A percentile compares a stretch with the other conserved stretches of the same genome.
phyloP scores from a whole-genome alignment of 2,888 invertebrate genomes.

The Ferrisia virgata region DNA sequence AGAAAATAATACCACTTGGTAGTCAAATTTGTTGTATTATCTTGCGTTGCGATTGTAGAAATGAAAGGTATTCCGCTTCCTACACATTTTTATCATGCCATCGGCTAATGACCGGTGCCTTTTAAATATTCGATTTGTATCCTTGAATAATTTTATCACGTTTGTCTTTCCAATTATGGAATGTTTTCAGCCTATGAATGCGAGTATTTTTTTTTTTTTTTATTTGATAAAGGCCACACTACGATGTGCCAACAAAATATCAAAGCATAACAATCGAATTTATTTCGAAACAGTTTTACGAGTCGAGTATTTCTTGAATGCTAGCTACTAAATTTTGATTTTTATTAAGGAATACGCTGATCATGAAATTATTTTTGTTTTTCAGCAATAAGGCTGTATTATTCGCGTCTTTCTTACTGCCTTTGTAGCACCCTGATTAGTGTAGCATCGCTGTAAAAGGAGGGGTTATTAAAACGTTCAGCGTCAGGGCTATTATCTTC shows the following conservation, averaged over 20 bases:
- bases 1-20: neutral
- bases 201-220: neutral
- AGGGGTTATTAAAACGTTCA: no score
- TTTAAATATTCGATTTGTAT: neutral
- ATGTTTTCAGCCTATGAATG: neutral
- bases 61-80: neutral
- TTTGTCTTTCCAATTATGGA: conserved; percentile 1
- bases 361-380: no score
- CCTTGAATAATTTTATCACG: conserved; percentile 17
- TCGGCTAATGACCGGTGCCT: conserved; percentile 14
- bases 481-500: no score
- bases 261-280: neutral
- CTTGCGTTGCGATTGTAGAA: neutral
- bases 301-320: neutral
- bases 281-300: neutral
- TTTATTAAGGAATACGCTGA: no score
- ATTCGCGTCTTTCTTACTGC: no score
- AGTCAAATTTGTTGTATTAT: conserved; percentile 1
- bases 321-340: neutral
- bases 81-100: conserved; percentile 4
- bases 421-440: no score
- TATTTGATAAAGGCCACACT: neutral
- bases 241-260: neutral
- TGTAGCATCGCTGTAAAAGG: no score
- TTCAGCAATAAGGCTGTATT: no score